These are phyloP conservation scores for Drosophila albomicans DNA, from an alignment of 1,140 invertebrate species.

Conservation along the genomic window DNA sequence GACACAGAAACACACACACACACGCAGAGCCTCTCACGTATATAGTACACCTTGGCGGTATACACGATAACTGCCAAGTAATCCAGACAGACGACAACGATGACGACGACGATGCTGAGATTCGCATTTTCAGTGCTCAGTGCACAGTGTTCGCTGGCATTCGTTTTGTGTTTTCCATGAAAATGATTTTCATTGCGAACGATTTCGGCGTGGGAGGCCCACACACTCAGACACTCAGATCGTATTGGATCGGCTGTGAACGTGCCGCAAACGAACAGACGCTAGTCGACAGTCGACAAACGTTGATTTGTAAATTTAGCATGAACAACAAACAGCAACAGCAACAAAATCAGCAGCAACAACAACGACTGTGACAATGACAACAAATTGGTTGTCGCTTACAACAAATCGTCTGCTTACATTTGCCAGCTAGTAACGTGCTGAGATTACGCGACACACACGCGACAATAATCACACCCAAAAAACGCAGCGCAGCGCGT, in stretches of 20 bases:
- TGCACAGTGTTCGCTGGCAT: constrained; percentile 5
- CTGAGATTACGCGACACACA: constrained; percentile 43
- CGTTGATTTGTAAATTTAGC: constrained; percentile 50
- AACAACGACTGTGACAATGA: constrained; percentile 41
- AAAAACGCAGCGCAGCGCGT: constrained; percentile 32
- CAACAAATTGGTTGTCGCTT: constrained; percentile 66
- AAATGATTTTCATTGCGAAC: constrained; percentile 54
- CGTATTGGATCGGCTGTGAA: constrained; percentile 43
- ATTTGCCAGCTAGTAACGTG: constrained; percentile 43
- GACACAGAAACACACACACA: constrained; percentile 25
- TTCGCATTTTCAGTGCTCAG: constrained; percentile 30
- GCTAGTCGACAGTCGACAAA: constrained; percentile 28
- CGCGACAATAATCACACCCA: constrained; percentile 43
- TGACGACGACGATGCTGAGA: constrained; percentile 48
- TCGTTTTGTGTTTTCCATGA: constrained; percentile 44
- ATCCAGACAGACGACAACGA: constrained; percentile 64
- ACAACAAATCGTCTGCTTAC: constrained; percentile 50
- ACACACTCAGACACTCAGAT: constrained; percentile 31
- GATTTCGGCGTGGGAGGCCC: constrained; percentile 31
- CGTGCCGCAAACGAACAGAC: constrained; percentile 21
- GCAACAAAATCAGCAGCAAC: constrained; percentile 19
- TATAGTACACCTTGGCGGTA: constrained; percentile 6
- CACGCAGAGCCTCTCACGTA: constrained; percentile 24
- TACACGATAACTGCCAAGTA: constrained; percentile 50
- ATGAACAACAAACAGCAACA: constrained; percentile 16